A percentile compares a stretch with the other conserved stretches of the same genome.
phyloP scores from a whole-genome alignment of 2,797 vertebrate species.

The Chloroceryle inda region DNA sequence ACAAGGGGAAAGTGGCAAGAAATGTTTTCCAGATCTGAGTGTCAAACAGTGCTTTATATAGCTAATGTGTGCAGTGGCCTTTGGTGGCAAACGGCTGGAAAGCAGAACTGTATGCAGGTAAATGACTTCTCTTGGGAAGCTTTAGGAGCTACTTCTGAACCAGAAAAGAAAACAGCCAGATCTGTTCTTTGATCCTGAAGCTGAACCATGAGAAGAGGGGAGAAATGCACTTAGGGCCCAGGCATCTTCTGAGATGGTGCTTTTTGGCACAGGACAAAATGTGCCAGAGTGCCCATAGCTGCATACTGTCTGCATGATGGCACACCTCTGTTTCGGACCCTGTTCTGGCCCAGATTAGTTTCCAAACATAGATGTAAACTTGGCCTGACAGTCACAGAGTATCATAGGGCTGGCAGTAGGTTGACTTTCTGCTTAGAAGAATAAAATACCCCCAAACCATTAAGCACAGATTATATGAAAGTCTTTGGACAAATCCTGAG shows the following conservation, averaged over 20 bases:
- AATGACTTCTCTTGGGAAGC: not conserved
- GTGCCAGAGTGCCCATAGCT: not conserved
- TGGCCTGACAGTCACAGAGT: accelerated
- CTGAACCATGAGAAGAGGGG: not conserved
- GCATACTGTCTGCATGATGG: not conserved
- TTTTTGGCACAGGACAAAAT: not conserved
- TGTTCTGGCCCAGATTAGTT: not conserved
- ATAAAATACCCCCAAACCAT: not conserved
- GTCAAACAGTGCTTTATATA: not conserved
- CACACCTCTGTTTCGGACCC: not conserved
- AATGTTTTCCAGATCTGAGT: constrained; percentile 18
- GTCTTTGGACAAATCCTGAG: not conserved
- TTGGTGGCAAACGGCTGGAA: not conserved
- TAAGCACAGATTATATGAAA: not conserved
- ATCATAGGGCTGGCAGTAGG: not conserved
- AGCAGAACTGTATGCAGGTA: not conserved
- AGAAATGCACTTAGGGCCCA: not conserved
- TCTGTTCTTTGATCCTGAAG: not conserved
- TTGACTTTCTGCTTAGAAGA: not conserved
- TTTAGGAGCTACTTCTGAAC: not conserved
- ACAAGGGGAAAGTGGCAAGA: not conserved
- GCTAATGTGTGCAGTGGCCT: not conserved
- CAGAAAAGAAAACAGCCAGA: not conserved
- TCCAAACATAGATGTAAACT: not conserved
- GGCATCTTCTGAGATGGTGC: not conserved